Percentiles rank a stretch among this genome's conserved stretches.
phyloP scores from a whole-genome alignment of 2,797 vertebrate species.

The Megaceryle alcyon region DNA sequence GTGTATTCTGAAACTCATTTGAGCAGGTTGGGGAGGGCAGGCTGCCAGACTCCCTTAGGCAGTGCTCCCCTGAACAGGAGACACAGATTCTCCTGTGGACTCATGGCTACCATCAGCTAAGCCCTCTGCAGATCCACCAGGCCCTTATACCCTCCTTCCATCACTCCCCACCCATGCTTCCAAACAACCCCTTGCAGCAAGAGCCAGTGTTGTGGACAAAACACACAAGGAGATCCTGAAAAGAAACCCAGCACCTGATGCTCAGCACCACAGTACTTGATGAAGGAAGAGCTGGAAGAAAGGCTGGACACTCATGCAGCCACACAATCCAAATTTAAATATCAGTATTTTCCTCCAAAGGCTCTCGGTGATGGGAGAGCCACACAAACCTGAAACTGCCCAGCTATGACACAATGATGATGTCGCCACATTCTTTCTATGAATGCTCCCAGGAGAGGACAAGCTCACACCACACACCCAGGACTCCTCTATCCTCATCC shows the following conservation, averaged over 20 bases:
- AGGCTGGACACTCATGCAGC: background rate
- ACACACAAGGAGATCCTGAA: background rate
- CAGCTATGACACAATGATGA: background rate
- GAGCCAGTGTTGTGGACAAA: background rate
- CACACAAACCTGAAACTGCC: background rate
- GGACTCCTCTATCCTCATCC: background rate
- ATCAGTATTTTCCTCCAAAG: background rate
- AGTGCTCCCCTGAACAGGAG: background rate
- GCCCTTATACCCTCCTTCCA: rapidly evolving
- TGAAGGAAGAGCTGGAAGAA: background rate
- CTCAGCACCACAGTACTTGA: background rate
- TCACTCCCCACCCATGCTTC: rapidly evolving
- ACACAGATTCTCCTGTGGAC: background rate
- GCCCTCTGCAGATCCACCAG: background rate
- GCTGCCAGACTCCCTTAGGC: background rate
- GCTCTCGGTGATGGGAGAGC: background rate
- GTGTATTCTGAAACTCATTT: background rate
- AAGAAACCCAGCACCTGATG: background rate
- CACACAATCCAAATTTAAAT: background rate
- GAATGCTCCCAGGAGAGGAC: background rate
- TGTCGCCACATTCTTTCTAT: background rate
- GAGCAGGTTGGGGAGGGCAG: rapidly evolving
- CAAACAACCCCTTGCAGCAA: background rate
- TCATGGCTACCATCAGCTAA: background rate
- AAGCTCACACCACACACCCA: background rate